Percentiles rank a stretch among this genome's conserved stretches.
These are phyloP conservation scores for Tiaroga cobitis DNA, from an alignment of 2,797 vertebrate species.

Conservation along the genomic window DNA sequence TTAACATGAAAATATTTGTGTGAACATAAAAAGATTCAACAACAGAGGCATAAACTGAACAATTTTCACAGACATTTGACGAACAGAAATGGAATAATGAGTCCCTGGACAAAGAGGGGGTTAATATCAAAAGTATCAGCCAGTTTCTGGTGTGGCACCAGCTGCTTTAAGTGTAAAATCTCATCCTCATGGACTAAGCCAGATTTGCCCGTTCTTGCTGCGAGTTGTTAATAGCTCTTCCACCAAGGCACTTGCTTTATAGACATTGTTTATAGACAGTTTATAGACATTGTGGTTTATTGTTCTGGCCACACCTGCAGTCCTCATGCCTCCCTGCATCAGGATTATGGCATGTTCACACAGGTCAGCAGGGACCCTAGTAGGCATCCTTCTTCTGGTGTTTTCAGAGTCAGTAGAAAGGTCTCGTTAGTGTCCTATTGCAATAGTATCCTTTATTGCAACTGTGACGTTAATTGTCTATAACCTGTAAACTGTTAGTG, in stretches of 20 bases:
- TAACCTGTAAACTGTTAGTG: not conserved
- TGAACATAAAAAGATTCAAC: too few relatives aligned
- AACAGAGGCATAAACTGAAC: too few relatives aligned
- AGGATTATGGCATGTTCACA: not conserved
- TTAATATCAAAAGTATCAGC: not conserved
- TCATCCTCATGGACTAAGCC: too few relatives aligned
- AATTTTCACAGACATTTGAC: not conserved
- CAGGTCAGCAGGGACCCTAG: not conserved
- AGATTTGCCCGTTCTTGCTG: not conserved
- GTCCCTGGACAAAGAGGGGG: not conserved
- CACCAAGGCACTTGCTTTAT: not conserved
- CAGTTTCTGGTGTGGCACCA: not conserved
- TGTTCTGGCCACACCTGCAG: too few relatives aligned
- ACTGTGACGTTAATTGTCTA: not conserved
- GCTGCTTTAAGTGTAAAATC: not conserved
- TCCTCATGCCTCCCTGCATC: not conserved
- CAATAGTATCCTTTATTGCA: not conserved
- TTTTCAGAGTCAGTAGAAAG: not conserved
- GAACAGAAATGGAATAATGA: not conserved
- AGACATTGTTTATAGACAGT: too few relatives aligned
- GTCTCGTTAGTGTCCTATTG: not conserved
- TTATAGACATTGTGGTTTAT: too few relatives aligned
- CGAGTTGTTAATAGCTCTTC: not conserved
- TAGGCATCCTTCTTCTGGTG: not conserved
- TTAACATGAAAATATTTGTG: too few relatives aligned